Percentiles rank a stretch among this genome's conserved stretches.
phyloP scores from a whole-genome alignment of 2,888 invertebrate genomes.

The Drosophila niveifrons region DNA sequence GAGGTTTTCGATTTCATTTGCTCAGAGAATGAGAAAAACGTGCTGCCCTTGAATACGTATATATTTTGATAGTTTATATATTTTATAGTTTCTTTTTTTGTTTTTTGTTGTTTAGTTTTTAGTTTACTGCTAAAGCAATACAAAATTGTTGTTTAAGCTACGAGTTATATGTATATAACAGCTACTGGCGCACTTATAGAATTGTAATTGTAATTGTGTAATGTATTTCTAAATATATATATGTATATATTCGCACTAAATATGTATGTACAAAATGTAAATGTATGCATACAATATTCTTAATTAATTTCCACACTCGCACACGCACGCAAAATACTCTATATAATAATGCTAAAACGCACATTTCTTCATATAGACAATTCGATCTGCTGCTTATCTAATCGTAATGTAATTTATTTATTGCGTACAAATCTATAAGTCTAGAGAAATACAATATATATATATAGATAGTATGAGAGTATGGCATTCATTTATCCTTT shows the following conservation, averaged over 20 bases:
- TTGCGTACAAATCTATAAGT: constrained; percentile 36
- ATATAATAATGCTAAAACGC: constrained; percentile 71
- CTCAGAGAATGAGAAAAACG: neutral
- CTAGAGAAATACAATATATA: constrained; percentile 39
- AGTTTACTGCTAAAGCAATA: constrained; percentile 68
- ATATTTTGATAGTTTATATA: constrained; percentile 48
- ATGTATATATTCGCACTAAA: constrained; percentile 46
- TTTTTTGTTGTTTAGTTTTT: constrained; percentile 16
- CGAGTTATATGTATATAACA: constrained; percentile 45
- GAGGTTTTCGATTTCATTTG: no score
- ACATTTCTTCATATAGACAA: constrained; percentile 46
- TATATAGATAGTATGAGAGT: constrained; percentile 5
- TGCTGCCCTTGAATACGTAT: constrained; percentile 46
- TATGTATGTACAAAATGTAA: constrained; percentile 58
- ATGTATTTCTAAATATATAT: neutral
- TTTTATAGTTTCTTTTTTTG: constrained; percentile 44
- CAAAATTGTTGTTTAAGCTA: constrained; percentile 63
- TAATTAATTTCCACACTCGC: constrained; percentile 11
- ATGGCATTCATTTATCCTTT: constrained; percentile 20
- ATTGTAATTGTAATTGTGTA: neutral
- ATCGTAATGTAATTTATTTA: constrained; percentile 8
- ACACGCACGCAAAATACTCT: neutral
- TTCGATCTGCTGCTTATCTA: constrained; percentile 30
- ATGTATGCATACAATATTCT: constrained; percentile 23
- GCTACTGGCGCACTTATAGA: constrained; percentile 55